These are phyloP conservation scores for Drosophila nr. fundita DNA, from an alignment of 2,888 invertebrate genomes.

Conservation along the genomic window DNA sequence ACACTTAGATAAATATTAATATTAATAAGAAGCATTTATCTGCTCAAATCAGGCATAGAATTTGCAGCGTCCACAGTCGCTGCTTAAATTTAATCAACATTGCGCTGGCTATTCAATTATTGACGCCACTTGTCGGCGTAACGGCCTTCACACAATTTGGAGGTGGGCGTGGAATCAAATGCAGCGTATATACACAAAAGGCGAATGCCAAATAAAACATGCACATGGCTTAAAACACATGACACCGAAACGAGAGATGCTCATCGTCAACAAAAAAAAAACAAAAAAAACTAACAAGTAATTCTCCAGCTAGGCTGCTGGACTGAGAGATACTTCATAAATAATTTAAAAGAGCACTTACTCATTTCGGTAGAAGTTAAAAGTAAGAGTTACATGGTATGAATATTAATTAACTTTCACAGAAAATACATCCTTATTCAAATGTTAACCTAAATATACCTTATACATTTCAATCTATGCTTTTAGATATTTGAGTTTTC, in stretches of 20 bases:
- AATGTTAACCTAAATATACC: background rate
- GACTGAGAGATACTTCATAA: constrained; percentile 25
- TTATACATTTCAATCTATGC: background rate
- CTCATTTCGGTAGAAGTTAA: background rate
- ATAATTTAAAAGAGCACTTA: background rate
- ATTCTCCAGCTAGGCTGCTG: constrained; percentile 3
- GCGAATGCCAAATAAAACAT: constrained; percentile 71
- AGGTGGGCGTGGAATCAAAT: constrained; percentile 47
- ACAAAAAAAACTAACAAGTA: constrained; percentile 1
- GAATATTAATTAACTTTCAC: background rate
- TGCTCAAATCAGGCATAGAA: constrained; percentile 56
- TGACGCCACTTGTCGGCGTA: constrained; percentile 59
- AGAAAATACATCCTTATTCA: background rate
- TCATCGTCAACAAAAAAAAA: constrained; percentile 25
- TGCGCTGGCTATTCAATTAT: constrained; percentile 66
- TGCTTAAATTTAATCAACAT: constrained; percentile 73
- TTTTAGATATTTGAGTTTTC: background rate
- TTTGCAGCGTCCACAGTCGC: constrained; percentile 28
- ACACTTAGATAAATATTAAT: constrained; percentile 41
- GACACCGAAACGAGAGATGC: constrained; percentile 66
- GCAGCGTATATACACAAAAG: constrained; percentile 54
- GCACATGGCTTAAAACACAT: constrained; percentile 75
- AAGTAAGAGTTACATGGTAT: background rate
- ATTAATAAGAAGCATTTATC: constrained; percentile 59
- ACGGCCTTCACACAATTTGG: constrained; percentile 54